Percentiles rank a stretch among this genome's conserved stretches.
These are phyloP conservation scores for Scaptomyza flava DNA, from an alignment of 2,888 invertebrate genomes.

Conservation along the genomic window DNA sequence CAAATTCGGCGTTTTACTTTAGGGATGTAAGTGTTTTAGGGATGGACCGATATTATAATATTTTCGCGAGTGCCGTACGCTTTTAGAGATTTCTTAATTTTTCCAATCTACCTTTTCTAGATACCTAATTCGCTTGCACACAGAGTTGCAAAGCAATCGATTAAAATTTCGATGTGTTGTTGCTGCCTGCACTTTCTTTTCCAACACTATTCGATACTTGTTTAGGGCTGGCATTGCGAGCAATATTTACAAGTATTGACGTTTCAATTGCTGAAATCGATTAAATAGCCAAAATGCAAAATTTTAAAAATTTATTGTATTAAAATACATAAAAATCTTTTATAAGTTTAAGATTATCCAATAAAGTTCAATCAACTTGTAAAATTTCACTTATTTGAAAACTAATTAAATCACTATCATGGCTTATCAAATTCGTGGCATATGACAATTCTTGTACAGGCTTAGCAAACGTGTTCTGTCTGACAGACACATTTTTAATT, in stretches of 20 bases:
- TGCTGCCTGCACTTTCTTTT: not conserved
- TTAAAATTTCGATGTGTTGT: slow-evolving; percentile 23
- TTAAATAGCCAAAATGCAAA: too few relatives aligned
- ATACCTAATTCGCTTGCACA: slow-evolving; percentile 32
- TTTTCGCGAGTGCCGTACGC: slow-evolving; percentile 33
- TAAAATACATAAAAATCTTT: not conserved
- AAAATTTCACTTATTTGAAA: slow-evolving; percentile 56
- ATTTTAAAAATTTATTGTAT: slow-evolving; percentile 5
- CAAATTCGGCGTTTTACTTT: slow-evolving; percentile 44
- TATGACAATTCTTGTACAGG: not conserved
- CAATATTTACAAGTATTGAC: not conserved
- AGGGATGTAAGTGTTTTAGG: slow-evolving; percentile 54
- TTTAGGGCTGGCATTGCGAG: slow-evolving; percentile 10
- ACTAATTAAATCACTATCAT: slow-evolving; percentile 45
- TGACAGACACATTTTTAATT: slow-evolving; percentile 1
- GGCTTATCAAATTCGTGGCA: slow-evolving; percentile 1
- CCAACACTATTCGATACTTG: not conserved
- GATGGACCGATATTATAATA: slow-evolving; percentile 60
- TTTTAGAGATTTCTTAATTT: slow-evolving; percentile 53
- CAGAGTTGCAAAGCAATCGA: slow-evolving; percentile 53
- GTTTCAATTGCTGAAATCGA: not conserved
- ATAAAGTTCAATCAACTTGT: slow-evolving; percentile 22
- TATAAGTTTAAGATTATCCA: too few relatives aligned
- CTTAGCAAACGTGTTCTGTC: slow-evolving; percentile 30
- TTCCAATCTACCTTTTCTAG: slow-evolving; percentile 41